Percentiles rank a stretch among this genome's conserved stretches.
These are phyloP conservation scores for Iphiclides podalirius DNA, from an alignment of 2,888 invertebrate species.

Conservation along the genomic window DNA sequence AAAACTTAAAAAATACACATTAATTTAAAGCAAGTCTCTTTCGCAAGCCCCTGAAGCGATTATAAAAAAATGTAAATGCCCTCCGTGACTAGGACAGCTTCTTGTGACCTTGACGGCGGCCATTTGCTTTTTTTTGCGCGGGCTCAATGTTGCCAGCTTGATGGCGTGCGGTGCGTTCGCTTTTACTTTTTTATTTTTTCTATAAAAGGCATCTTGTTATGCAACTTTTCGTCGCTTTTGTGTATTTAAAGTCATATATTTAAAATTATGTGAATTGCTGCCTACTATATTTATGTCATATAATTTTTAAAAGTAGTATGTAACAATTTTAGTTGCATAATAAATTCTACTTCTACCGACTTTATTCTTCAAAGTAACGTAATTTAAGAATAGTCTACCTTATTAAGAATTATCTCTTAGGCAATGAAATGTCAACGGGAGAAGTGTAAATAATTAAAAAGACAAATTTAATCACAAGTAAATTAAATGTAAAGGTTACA, in stretches of 20 bases:
- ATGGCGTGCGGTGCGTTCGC: constrained; percentile 60
- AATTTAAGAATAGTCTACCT: too few relatives aligned
- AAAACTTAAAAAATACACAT: constrained; percentile 31
- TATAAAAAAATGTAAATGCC: constrained; percentile 72
- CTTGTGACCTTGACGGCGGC: constrained; percentile 73
- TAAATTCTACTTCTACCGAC: neutral
- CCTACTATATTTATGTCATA: too few relatives aligned
- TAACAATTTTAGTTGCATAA: neutral
- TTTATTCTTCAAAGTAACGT: neutral
- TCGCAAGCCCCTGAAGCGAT: constrained; percentile 51
- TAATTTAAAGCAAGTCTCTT: constrained; percentile 45
- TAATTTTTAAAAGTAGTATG: neutral
- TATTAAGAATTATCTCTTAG: too few relatives aligned
- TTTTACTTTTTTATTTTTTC: constrained; percentile 53
- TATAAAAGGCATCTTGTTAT: constrained; percentile 59
- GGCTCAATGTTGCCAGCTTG: constrained; percentile 74
- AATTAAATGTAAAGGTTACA: neutral
- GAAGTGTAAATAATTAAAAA: too few relatives aligned
- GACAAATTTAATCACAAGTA: too few relatives aligned
- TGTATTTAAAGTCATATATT: constrained; percentile 23
- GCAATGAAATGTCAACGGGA: too few relatives aligned
- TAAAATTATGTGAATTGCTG: neutral
- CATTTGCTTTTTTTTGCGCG: constrained; percentile 73
- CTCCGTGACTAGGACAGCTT: constrained; percentile 78
- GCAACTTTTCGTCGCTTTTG: constrained; percentile 51